Evolutionary conservation across 2,797 vertebrate genomes (phyloP).

Genomic region (Chromis chromis): DNA sequence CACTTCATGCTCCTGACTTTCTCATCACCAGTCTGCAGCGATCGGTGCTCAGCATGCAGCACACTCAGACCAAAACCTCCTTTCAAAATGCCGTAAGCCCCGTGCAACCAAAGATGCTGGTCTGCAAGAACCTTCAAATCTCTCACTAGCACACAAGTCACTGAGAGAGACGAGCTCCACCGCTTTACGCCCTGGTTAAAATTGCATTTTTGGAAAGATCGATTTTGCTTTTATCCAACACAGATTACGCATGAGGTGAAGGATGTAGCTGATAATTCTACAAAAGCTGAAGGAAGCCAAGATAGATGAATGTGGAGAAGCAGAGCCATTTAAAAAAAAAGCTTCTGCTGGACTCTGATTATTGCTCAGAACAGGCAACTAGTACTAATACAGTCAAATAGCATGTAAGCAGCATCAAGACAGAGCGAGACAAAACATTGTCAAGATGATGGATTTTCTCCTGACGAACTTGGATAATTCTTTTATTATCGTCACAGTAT

Average conservation of each 20-base stretch:
- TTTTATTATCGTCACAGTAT: not conserved
- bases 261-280: constrained; percentile 16
- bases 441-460: not conserved
- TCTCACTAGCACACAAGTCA: constrained; percentile 25
- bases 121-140: constrained; percentile 25
- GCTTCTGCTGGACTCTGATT: not conserved
- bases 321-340: not conserved
- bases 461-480: not conserved
- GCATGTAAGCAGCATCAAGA: not conserved
- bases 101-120: constrained; percentile 42
- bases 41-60: constrained; percentile 57
- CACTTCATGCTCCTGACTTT: constrained; percentile 61
- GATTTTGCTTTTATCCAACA: constrained; percentile 25
- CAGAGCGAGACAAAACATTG: not conserved
- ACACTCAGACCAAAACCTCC: constrained; percentile 38
- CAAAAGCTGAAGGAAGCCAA: constrained; percentile 13
- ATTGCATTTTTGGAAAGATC: constrained; percentile 31
- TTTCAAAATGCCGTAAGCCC: constrained; percentile 53
- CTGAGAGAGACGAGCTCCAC: constrained; percentile 21
- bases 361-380: no score
- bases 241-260: constrained; percentile 25
- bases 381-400: no score
- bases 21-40: constrained; percentile 61
- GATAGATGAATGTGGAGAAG: not conserved
- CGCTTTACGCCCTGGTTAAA: constrained; percentile 1